Evolutionary conservation across 2,113 vertebrate genomes (phyloP).

Genomic region (Sceloporus tristichus): DNA sequence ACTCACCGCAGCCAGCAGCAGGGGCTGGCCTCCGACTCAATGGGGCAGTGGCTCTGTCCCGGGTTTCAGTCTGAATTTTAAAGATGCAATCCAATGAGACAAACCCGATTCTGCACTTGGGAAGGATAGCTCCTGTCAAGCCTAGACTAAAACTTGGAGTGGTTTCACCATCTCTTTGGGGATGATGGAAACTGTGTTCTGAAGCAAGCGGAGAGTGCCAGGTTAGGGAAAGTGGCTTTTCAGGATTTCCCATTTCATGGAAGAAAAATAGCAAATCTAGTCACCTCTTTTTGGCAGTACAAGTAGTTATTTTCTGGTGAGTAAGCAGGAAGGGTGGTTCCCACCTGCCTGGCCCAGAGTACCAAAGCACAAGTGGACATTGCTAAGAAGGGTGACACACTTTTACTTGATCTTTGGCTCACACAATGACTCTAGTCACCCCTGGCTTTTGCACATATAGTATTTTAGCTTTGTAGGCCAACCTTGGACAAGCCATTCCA

Average conservation of each 20-base stretch:
- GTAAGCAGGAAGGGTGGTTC: slow-evolving; percentile 10
- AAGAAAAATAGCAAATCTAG: background rate
- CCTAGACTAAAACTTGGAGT: no score
- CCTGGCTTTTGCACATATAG: background rate
- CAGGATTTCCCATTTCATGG: background rate
- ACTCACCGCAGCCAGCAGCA: background rate
- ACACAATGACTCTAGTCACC: background rate
- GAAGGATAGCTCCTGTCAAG: no score
- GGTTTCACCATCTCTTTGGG: no score
- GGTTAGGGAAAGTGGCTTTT: background rate
- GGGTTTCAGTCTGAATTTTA: no score
- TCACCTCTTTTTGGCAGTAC: background rate
- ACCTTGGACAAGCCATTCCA: no score
- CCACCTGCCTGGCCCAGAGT: background rate
- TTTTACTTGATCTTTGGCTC: background rate
- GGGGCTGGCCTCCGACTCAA: background rate
- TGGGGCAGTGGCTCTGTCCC: no score
- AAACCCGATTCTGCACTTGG: background rate
- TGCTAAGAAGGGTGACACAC: background rate
- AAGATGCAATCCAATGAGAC: background rate
- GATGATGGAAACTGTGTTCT: no score
- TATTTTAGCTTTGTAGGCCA: no score
- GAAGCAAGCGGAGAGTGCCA: no score
- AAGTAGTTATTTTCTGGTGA: slow-evolving; percentile 26
- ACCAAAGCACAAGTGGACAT: background rate